Evolutionary conservation across 2,797 vertebrate species (phyloP), one percentile per base, ranked within the genome.

Genomic region (Acomys russatus): DNA sequence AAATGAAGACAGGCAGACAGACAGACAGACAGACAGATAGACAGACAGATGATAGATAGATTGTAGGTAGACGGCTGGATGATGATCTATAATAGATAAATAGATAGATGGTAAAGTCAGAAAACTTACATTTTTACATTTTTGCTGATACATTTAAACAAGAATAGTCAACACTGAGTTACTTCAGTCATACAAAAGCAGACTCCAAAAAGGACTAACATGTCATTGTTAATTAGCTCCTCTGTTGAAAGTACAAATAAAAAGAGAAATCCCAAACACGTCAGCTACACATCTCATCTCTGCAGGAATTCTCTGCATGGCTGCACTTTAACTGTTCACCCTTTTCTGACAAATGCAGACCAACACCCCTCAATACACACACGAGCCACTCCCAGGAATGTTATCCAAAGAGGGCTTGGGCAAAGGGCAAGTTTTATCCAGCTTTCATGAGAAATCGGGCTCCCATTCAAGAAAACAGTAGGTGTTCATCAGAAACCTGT

Each of bases 351-450:
- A 90, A 84, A 51, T 85, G 70, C 76, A 63, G 35, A 90, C 86
- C 92, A 51, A 66, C 64, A 94, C 79, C 73, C 56, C 95, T 94
- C 86, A 96, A 61, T 77, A 95, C 84, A 96, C 79, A 95, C 84
- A 96, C 79, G 92, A 87, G 91, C 85, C 95, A 86, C 92, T 96
- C 96, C 91, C 70, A 70, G 95, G 94, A 98, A 97, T 94, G 95
- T 49, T 80, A 95, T 95, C 88, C 94, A 59, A 66, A 85, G 77
- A 96, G 66, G 61, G 90, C n/a, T 92, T 85, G 33, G 68, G 7
- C 56, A 90, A 88, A 94, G 90, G 94, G 92, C 97, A 96, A 86
- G 59, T 79, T 95, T 87, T 92, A 71, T 38, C 63, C 71, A 91
- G 35, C 44, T 71, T 95, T 91, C 92, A 38, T 61, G 44, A 84